Base-by-base conservation (phyloP, 2,888 invertebrate genomes). In the Pedicia rivosa region DNA sequence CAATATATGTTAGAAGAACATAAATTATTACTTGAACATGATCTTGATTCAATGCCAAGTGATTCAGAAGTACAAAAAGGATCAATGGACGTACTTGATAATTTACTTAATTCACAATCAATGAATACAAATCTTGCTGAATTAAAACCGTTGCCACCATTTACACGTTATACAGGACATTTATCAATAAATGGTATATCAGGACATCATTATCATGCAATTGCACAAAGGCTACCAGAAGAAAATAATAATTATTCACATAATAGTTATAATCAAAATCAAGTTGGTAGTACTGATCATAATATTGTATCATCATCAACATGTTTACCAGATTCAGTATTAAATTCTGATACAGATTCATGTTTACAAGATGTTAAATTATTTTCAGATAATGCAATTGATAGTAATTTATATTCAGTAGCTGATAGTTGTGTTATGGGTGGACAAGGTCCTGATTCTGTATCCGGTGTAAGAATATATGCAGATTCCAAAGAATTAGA, bases 141-240 rank as follows among this genome's bases (percentile, higher is more conserved):
- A 53, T 66, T 87, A 43, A 88, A 87, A 54, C 79, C 80, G 1
- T 64, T 88, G 47, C 87, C 87, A 4, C 87, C 88, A 5, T 86
- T 87, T 58, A 81, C 83, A 30, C 80, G 79, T 19, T 84, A 84
- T 61, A 83, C 86, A 13, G 82, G 82, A 2, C 82, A 86, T 50
- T 64, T 87, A 41, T 82, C 82, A 47, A 86, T 86, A 57, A 86
- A 86, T 61, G 84, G 84, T 37, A 84, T 86, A 50, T 80, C 82
- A 36, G 86, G 86, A 2, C 84, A 83, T 55, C 86, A 86, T 55
- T 86, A 80, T 56, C 83, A 86, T 56, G 78, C 83, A 47, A 83
- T 86, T 55, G 82, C 84, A 1, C 77, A 78, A 55, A 66, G 78
- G 38, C 65, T 77, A 35, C 76, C 77, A 4, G 78, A 78, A 50